A percentile compares a stretch with the other conserved stretches of the same genome.
phyloP scores from a whole-genome alignment of 2,888 invertebrate genomes.

The Aelia acuminata region DNA sequence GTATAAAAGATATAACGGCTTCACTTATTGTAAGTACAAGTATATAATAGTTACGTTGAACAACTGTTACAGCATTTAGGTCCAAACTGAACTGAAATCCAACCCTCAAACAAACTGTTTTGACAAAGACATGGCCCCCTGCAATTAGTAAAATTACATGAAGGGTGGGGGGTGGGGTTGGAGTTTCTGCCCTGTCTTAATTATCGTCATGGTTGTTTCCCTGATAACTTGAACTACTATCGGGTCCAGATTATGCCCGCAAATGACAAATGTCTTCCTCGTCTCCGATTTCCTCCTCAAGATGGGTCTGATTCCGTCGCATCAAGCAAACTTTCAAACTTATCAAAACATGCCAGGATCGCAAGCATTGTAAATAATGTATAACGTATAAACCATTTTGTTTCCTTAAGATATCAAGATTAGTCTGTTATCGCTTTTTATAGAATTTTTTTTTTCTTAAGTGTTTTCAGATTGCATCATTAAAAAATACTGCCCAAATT shows the following conservation, averaged over 20 bases:
- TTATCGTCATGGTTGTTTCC: background rate
- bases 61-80: background rate
- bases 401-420: too few species aligned
- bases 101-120: constrained; percentile 12
- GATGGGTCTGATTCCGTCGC: background rate
- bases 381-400: too few species aligned
- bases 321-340: too few species aligned
- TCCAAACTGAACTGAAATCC: background rate
- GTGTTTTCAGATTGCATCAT: too few species aligned
- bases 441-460: too few species aligned
- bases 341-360: too few species aligned
- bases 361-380: too few species aligned
- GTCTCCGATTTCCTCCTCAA: background rate
- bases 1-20: background rate
- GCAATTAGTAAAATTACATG: constrained; percentile 14
- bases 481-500: too few species aligned
- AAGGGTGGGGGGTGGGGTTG: background rate
- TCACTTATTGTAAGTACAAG: background rate
- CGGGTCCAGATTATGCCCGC: background rate
- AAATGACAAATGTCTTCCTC: background rate
- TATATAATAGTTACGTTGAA: background rate
- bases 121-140: background rate
- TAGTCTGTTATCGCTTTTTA: too few species aligned
- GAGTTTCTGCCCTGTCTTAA: background rate
- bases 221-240: background rate